These are phyloP conservation scores for Emberiza fucata DNA, from an alignment of 2,113 vertebrate genomes.

Conservation along the genomic window DNA sequence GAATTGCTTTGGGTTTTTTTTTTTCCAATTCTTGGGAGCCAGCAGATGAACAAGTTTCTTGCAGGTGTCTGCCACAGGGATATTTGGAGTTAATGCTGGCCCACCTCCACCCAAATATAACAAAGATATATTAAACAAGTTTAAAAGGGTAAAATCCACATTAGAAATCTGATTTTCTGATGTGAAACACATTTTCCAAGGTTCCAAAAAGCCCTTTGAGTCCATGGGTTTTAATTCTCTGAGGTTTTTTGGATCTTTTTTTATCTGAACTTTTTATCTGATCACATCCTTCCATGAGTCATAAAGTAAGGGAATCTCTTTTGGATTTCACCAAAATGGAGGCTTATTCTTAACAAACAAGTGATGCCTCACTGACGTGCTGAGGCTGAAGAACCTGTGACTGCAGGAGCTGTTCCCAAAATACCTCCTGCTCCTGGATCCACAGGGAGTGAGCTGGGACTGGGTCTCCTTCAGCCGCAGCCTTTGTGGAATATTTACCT, in stretches of 20 bases:
- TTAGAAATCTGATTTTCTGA: background rate
- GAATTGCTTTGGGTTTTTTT: background rate
- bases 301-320: background rate
- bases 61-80: background rate
- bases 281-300: background rate
- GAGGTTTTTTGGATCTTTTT: background rate
- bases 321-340: background rate
- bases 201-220: background rate
- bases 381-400: background rate
- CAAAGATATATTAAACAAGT: background rate
- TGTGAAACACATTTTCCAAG: background rate
- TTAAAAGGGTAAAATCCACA: background rate
- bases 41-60: background rate
- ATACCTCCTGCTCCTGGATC: accelerated
- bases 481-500: background rate
- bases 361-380: background rate
- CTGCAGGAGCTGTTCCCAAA: background rate
- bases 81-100: background rate
- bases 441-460: background rate
- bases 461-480: background rate
- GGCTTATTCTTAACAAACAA: background rate
- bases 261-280: background rate
- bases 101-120: background rate
- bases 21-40: background rate
- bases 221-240: background rate